Evolutionary conservation across 2,797 vertebrate genomes (phyloP).

Genomic region (Hippocampus kuda): DNA sequence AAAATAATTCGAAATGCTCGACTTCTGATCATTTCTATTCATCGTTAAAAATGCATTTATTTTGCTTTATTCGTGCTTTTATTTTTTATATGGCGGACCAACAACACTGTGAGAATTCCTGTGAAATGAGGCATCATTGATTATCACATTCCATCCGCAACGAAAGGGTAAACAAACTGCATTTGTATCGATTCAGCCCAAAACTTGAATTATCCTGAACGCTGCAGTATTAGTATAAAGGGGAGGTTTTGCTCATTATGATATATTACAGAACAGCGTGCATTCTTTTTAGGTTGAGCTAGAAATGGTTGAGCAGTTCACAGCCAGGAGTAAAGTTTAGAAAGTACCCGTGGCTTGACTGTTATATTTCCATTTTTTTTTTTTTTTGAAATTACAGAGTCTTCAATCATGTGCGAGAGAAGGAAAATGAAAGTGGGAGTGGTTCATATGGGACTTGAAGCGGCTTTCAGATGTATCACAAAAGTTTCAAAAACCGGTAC

Average conservation of each 20-base stretch:
- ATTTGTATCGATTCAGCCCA: background rate
- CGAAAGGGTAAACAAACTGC: background rate
- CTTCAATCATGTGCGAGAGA: constrained; percentile 35
- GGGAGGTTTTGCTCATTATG: background rate
- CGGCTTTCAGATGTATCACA: constrained; percentile 21
- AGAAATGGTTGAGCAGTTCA: constrained; percentile 17
- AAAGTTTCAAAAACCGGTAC: constrained; percentile 38
- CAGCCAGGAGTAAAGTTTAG: constrained; percentile 12
- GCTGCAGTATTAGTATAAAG: background rate
- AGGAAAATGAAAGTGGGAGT: constrained; percentile 35
- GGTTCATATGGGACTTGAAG: constrained; percentile 24
- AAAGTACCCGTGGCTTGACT: constrained; percentile 26
- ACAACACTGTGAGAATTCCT: background rate
- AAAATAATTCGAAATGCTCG: background rate
- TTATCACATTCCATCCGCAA: background rate
- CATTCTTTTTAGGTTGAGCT: constrained; percentile 16
- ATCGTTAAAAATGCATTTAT: too few relatives aligned
- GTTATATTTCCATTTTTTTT: constrained; percentile 35
- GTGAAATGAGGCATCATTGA: background rate
- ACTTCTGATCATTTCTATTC: too few relatives aligned
- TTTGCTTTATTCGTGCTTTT: too few relatives aligned
- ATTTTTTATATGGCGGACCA: background rate
- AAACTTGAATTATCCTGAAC: background rate
- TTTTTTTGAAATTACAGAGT: constrained; percentile 5
- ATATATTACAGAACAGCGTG: background rate